These are phyloP conservation scores for Netelia inedita DNA, from an alignment of 2,888 invertebrate genomes.

Conservation along the genomic window DNA sequence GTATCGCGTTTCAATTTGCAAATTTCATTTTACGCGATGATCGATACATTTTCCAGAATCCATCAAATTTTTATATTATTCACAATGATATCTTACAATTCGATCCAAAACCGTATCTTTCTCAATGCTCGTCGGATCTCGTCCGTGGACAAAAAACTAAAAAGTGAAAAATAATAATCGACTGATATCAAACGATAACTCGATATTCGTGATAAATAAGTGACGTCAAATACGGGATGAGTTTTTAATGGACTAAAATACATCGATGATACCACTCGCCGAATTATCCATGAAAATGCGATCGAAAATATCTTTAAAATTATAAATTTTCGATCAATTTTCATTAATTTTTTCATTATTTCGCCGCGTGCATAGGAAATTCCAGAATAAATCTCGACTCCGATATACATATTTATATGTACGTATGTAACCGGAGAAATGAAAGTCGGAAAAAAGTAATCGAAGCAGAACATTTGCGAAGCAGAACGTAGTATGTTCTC, in stretches of 20 bases:
- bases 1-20: neutral
- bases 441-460: slow-evolving; percentile 13
- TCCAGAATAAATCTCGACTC: neutral
- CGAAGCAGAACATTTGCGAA: slow-evolving; percentile 32
- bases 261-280: neutral
- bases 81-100: no score
- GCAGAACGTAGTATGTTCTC: neutral
- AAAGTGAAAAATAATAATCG: no score
- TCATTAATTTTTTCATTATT: neutral
- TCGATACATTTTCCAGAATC: no score
- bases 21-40: neutral
- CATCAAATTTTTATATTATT: no score
- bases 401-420: neutral
- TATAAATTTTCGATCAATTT: neutral
- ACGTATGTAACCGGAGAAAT: neutral
- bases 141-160: no score
- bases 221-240: neutral
- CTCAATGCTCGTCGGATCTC: no score
- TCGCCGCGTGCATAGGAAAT: neutral
- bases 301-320: neutral
- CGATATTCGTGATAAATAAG: neutral
- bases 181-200: no score
- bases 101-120: no score
- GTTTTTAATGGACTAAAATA: neutral
- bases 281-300: neutral